Conservation (phyloP, 2,888 invertebrate genomes). For the Eugnorisma glareosa region DNA sequence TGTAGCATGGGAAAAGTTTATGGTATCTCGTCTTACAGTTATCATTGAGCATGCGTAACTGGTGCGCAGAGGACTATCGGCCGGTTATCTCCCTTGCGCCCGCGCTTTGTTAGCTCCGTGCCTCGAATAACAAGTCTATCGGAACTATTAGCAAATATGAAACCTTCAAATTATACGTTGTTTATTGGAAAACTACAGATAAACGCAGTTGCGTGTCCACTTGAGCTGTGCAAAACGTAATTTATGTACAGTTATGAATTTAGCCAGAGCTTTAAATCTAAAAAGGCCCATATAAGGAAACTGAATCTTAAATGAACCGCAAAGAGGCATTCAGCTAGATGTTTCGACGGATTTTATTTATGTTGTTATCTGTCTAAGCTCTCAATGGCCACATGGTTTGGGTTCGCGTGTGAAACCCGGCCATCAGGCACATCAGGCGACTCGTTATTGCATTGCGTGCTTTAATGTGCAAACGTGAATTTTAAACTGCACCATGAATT, state of each 20-base stretch:
- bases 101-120: constrained; percentile 88
- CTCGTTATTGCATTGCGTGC: constrained; percentile 79
- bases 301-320: constrained; percentile 66
- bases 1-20: constrained; percentile 82
- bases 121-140: constrained; percentile 85
- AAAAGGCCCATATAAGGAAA: constrained; percentile 70
- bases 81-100: constrained; percentile 79
- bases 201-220: constrained; percentile 61
- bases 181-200: constrained; percentile 73
- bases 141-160: constrained; percentile 86
- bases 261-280: constrained; percentile 65
- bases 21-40: constrained; percentile 81
- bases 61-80: constrained; percentile 79
- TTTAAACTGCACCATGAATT: constrained; percentile 73
- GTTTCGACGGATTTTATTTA: constrained; percentile 69
- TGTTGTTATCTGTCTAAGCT: constrained; percentile 65
- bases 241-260: constrained; percentile 71
- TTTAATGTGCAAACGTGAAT: constrained; percentile 79
- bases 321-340: constrained; percentile 61
- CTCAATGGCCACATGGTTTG: constrained; percentile 65
- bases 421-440: constrained; percentile 68
- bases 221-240: constrained; percentile 64
- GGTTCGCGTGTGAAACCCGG: constrained; percentile 78
- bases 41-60: constrained; percentile 83
- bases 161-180: constrained; percentile 80